These are phyloP conservation scores for Morpho helenor DNA, from an alignment of 2,888 invertebrate genomes.

Conservation along the genomic window DNA sequence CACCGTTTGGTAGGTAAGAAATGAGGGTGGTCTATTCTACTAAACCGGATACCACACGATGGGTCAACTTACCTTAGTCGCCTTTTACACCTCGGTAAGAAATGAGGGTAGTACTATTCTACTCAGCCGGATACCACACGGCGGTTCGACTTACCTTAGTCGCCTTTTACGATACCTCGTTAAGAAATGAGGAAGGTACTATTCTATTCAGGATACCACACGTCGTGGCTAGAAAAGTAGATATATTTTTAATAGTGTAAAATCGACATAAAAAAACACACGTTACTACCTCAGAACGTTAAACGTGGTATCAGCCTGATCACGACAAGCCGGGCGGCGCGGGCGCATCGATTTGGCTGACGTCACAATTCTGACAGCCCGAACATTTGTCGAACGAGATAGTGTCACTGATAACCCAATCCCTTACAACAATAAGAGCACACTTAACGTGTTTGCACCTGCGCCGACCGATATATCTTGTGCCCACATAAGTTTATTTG, in stretches of 20 bases:
- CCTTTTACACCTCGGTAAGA: too few species aligned
- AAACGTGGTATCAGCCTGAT: slow-evolving; percentile 55
- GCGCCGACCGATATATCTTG: slow-evolving; percentile 56
- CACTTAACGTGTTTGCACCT: slow-evolving; percentile 79
- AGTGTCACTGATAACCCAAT: slow-evolving; percentile 78
- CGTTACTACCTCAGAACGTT: slow-evolving; percentile 32
- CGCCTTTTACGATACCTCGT: too few species aligned
- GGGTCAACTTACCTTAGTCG: too few species aligned
- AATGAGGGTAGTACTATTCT: too few species aligned
- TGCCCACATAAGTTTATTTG: slow-evolving; percentile 52
- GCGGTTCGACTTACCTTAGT: too few species aligned
- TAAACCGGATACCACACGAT: too few species aligned
- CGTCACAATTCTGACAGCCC: slow-evolving; percentile 77
- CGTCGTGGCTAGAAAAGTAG: too few species aligned
- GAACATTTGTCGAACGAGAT: slow-evolving; percentile 78
- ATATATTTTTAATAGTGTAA: neutral
- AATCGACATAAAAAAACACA: slow-evolving; percentile 19
- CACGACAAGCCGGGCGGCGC: slow-evolving; percentile 45
- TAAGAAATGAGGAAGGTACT: too few species aligned
- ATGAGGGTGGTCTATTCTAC: too few species aligned
- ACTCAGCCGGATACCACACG: too few species aligned
- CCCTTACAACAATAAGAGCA: slow-evolving; percentile 77
- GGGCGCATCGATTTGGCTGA: slow-evolving; percentile 64
- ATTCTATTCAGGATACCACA: too few species aligned
- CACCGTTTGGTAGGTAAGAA: too few species aligned